Percentiles rank a stretch among this genome's conserved stretches.
Conservation (phyloP, 1,140 invertebrate species). For the Orchestia grillus region DNA sequence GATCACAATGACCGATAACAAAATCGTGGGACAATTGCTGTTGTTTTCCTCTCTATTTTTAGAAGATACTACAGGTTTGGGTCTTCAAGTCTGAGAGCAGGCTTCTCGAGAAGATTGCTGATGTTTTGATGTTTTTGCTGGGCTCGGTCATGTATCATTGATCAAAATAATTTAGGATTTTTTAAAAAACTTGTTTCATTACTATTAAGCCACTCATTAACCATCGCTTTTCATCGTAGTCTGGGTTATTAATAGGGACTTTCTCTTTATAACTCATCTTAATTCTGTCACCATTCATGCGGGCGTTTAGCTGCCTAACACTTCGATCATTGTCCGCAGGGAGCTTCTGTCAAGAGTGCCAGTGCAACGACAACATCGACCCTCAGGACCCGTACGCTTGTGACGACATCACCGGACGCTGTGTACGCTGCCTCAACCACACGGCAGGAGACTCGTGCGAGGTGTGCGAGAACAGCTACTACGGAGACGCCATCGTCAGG, state of each 20-base stretch:
- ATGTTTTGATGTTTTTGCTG: no score
- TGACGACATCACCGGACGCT: slow-evolving; percentile 89
- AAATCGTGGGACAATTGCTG: no score
- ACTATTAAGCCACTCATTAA: no score
- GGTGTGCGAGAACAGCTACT: slow-evolving; percentile 89
- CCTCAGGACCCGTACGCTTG: slow-evolving; percentile 83
- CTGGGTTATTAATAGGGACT: neutral
- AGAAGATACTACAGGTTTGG: no score
- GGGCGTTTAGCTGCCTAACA: neutral
- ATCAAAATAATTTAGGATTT: no score
- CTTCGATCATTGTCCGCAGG: slow-evolving; percentile 71
- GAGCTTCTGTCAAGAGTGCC: slow-evolving; percentile 87
- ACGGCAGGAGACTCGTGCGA: slow-evolving; percentile 90
- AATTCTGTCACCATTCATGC: neutral
- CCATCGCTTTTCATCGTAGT: no score
- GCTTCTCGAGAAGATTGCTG: no score
- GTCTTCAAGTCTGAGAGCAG: no score
- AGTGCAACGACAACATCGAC: slow-evolving; percentile 95
- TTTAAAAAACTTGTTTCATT: no score
- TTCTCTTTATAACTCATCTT: neutral
- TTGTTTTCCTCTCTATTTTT: no score
- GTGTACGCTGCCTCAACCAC: slow-evolving; percentile 90
- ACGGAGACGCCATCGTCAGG: slow-evolving; percentile 88
- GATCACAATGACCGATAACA: no score
- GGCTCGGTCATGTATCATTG: no score